These are phyloP conservation scores for Orthosia gothica DNA, from an alignment of 2,888 invertebrate species.

Conservation along the genomic window DNA sequence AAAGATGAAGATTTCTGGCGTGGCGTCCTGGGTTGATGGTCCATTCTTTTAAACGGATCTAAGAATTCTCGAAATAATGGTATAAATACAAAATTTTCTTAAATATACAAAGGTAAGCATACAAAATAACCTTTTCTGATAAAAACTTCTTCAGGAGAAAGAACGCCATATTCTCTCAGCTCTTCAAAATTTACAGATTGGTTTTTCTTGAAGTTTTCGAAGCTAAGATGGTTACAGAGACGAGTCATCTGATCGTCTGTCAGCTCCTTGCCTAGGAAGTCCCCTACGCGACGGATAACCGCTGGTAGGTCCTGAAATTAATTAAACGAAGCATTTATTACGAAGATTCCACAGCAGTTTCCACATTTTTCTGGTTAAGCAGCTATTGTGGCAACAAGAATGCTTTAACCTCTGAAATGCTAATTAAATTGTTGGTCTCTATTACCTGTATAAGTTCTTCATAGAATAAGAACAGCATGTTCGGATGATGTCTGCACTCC, in stretches of 20 bases:
- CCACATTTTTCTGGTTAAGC: not conserved
- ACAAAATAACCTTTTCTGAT: constrained; percentile 65
- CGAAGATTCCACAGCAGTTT: not conserved
- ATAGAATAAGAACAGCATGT: constrained; percentile 94
- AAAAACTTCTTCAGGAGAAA: constrained; percentile 53
- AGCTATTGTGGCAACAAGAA: not conserved
- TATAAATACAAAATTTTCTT: not conserved
- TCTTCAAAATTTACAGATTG: constrained; percentile 84
- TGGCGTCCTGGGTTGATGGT: too few relatives aligned
- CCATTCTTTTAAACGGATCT: too few relatives aligned
- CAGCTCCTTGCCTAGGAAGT: constrained; percentile 91
- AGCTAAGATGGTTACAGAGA: constrained; percentile 93
- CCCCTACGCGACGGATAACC: constrained; percentile 82
- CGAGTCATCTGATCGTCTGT: constrained; percentile 88
- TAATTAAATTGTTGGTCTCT: not conserved
- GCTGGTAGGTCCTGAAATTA: constrained; percentile 49
- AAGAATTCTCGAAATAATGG: too few relatives aligned
- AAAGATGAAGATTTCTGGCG: too few relatives aligned
- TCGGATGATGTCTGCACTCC: constrained; percentile 91
- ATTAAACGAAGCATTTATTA: not conserved
- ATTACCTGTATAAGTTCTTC: constrained; percentile 93
- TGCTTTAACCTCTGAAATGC: not conserved
- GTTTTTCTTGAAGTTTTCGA: constrained; percentile 95
- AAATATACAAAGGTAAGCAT: not conserved
- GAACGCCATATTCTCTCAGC: constrained; percentile 34